These are phyloP conservation scores for Drosophila nebulosa DNA, from an alignment of 1,140 invertebrate species.

Conservation along the genomic window DNA sequence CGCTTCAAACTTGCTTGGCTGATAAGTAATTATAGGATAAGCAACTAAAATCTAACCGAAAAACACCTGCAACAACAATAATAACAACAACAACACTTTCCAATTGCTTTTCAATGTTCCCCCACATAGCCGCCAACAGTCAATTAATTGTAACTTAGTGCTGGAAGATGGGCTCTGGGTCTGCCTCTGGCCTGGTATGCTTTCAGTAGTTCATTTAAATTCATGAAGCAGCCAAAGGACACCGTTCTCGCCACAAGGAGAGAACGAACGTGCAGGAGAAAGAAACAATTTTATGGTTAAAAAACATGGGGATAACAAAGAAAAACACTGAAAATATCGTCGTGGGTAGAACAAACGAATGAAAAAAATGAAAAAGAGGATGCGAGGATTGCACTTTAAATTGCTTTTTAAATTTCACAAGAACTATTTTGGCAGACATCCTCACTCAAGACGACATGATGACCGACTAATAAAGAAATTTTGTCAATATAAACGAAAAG, in stretches of 20 bases:
- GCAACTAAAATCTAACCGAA: background rate
- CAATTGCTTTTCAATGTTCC: constrained; percentile 50
- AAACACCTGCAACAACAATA: constrained; percentile 15
- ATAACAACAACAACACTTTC: constrained; percentile 39
- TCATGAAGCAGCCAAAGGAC: constrained; percentile 48
- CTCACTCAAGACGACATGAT: too few relatives aligned
- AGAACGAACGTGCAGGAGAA: background rate
- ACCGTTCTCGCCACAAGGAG: constrained; percentile 9
- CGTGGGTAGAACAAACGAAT: constrained; percentile 2
- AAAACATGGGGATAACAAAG: constrained; percentile 18
- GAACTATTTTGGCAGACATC: too few relatives aligned
- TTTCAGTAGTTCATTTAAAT: constrained; percentile 53
- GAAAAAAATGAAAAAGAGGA: too few relatives aligned
- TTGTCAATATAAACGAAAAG: too few relatives aligned
- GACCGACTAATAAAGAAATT: too few relatives aligned
- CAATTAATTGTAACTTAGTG: constrained; percentile 65
- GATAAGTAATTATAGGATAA: constrained; percentile 37
- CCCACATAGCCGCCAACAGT: constrained; percentile 52
- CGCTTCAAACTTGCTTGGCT: background rate
- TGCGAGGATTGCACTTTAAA: background rate
- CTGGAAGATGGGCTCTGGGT: background rate
- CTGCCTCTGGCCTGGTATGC: background rate
- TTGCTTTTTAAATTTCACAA: background rate
- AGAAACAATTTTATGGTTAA: constrained; percentile 38
- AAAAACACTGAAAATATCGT: constrained; percentile 15